These are phyloP conservation scores for Orchestia grillus DNA, from an alignment of 1,140 invertebrate species.

Conservation along the genomic window DNA sequence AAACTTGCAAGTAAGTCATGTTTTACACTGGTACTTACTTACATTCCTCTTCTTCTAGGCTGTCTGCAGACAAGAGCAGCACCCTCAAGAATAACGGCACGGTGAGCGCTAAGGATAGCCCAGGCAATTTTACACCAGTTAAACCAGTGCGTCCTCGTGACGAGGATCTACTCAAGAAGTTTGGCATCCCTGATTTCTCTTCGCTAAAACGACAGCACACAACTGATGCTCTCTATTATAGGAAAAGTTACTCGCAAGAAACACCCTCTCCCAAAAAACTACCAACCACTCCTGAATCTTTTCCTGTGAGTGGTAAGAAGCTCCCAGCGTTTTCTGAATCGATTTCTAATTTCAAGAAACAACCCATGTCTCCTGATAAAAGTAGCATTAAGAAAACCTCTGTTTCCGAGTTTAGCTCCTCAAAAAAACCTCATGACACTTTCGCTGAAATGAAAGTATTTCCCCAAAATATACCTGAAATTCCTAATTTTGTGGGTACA, in stretches of 20 bases:
- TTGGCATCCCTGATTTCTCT: conserved; percentile 14
- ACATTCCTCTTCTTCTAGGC: background rate
- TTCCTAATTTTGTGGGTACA: background rate
- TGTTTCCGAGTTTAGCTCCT: background rate
- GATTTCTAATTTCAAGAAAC: background rate
- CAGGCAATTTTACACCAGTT: background rate
- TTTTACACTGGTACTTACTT: background rate
- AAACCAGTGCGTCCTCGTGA: conserved; percentile 19
- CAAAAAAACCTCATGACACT: background rate
- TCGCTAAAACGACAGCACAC: background rate
- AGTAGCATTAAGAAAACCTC: background rate
- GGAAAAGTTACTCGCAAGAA: conserved; percentile 6
- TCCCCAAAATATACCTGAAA: background rate
- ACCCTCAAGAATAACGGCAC: background rate
- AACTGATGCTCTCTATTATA: background rate
- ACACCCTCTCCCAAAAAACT: background rate
- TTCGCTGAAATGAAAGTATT: conserved; percentile 12
- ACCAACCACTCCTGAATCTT: conserved; percentile 1
- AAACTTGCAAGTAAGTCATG: background rate
- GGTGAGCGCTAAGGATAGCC: background rate
- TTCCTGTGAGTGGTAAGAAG: background rate
- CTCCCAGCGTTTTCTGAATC: conserved; percentile 12
- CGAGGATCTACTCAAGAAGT: conserved; percentile 18
- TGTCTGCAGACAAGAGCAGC: background rate
- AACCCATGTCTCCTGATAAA: conserved; percentile 25